Base-by-base conservation (phyloP, 2,888 invertebrate genomes). In the Notocelia uddmanniana region DNA sequence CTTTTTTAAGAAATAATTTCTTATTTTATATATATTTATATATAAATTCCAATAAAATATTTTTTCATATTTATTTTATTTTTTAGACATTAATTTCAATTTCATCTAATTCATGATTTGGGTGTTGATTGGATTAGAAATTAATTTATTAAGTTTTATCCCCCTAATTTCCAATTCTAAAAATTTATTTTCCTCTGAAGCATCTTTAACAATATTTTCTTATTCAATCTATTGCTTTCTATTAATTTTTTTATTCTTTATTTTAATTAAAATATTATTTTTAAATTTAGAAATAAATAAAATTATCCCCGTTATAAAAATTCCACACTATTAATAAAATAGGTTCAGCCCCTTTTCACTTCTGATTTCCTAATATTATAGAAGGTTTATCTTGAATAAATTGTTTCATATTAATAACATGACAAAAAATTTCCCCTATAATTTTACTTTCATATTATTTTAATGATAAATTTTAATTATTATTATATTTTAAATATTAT, bases 351-450 rank as follows among this genome's bases (percentile, higher is more conserved):
- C 95, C 95, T 0, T 95, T 95, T 66, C 95, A 95, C 85, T 94
- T 94, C 80, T 95, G 95, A 93, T 95, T 94, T 23, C 94, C 94
- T 0, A 94, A 93, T 88, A 90, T 95, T 82, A 91, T 94, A 78
- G 94, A 94, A 90, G 95, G 94, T 2, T 78, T 95, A 90, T 87
- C 84, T 34, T 95, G 95, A 95, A 83, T 91, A 76, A 95, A 94
- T 87, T 84, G 88, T 74, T 85, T 95, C 80, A 87, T 95, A 81
- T 83, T 95, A 90, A 89, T 95, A 89, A 94, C 94, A 0, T 95
- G 95, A 91, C 95, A 95, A 95, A 95, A 95, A 95, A 93, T 95
- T 89, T 91, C 94, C 48, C 95, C 95, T 2, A 86, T 95, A 89
- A 90, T 95, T 85, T 77, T 95, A 81, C 78, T 95, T 57, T 93